Conservation (phyloP, 2,113 vertebrate species). For the Camarhynchus parvulus region DNA sequence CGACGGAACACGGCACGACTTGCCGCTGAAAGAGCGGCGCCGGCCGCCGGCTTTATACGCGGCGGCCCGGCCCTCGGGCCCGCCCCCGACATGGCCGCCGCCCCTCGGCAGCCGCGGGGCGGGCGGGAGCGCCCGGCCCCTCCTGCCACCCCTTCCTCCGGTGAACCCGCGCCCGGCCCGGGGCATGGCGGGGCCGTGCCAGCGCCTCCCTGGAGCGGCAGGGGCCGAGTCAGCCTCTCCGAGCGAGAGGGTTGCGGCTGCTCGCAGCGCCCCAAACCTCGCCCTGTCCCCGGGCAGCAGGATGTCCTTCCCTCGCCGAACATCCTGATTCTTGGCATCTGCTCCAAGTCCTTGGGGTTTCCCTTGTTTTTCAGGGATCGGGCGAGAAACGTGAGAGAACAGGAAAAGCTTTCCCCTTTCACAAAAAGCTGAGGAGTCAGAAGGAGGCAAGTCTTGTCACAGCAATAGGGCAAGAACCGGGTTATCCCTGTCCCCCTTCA, state of each 20-base stretch:
- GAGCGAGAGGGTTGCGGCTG: not conserved
- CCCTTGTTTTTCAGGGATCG: not conserved
- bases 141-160: constrained; percentile 17
- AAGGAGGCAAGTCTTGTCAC: not conserved
- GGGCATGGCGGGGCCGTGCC: not conserved
- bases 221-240: not conserved
- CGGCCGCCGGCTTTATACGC: not conserved
- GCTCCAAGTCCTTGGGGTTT: not conserved
- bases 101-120: not conserved
- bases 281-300: too few species aligned
- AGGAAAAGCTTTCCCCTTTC: not conserved
- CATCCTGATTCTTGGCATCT: too few species aligned
- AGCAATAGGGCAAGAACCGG: not conserved
- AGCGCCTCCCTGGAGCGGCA: not conserved
- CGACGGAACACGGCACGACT: fast-evolving
- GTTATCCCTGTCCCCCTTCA: not conserved
- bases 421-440: not conserved
- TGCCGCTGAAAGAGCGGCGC: fast-evolving
- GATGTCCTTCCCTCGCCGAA: not conserved
- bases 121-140: not conserved
- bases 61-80: not conserved
- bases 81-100: not conserved
- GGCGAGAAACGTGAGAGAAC: not conserved
- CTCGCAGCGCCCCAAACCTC: not conserved
- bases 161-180: not conserved